A percentile compares a stretch with the other conserved stretches of the same genome.
phyloP scores from a whole-genome alignment of 2,113 vertebrate genomes.

The Sminthopsis crassicaudata region DNA sequence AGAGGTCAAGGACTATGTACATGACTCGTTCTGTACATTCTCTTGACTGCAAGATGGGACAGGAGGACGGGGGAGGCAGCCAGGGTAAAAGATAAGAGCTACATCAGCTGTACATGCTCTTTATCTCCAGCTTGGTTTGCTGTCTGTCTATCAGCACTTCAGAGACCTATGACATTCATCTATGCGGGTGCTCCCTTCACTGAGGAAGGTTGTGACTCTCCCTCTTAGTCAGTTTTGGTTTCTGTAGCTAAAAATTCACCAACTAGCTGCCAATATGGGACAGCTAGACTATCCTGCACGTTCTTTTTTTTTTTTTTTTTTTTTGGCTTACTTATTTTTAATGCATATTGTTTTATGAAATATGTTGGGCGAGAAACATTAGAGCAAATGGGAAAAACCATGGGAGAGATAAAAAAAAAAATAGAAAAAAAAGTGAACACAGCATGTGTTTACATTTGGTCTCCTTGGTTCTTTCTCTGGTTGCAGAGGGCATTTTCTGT shows the following conservation, averaged over 20 bases:
- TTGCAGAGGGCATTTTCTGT: no score
- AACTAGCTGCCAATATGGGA: background rate
- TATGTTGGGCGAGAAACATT: no score
- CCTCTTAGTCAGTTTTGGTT: background rate
- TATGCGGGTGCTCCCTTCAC: background rate
- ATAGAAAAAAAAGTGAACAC: no score
- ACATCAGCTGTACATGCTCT: accelerated
- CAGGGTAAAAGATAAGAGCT: background rate
- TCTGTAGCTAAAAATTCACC: background rate
- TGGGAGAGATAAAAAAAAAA: no score
- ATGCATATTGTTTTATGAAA: no score
- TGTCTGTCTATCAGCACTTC: background rate
- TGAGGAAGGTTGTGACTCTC: background rate
- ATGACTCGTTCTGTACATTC: slow-evolving; percentile 12
- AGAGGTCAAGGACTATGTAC: background rate
- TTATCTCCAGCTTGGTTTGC: background rate
- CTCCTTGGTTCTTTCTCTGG: no score
- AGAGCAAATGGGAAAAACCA: no score
- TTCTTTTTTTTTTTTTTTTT: no score
- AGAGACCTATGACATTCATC: background rate
- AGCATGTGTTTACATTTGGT: no score
- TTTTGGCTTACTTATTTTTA: no score
- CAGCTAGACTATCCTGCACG: no score
- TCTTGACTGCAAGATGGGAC: background rate
- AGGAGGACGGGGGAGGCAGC: background rate